Percentiles rank a stretch among this genome's conserved stretches.
phyloP scores from a whole-genome alignment of 2,888 invertebrate species.

The Hirudinaria manillensis region DNA sequence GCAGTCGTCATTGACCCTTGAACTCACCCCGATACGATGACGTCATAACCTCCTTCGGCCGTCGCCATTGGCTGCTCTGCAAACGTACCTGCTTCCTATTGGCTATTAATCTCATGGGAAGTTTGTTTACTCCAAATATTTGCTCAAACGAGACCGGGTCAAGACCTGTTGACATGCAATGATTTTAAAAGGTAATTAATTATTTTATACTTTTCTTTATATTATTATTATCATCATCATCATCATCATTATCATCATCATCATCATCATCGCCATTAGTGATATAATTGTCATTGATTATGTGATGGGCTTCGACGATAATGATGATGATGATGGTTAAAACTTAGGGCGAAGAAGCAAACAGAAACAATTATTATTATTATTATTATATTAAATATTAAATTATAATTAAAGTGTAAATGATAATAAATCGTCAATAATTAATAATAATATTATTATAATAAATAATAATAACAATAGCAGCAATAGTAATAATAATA shows the following conservation, averaged over 20 bases:
- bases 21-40: neutral
- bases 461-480: neutral
- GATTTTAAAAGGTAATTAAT: neutral
- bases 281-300: neutral
- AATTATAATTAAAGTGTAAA: neutral
- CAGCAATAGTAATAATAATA: slow-evolving; percentile 4
- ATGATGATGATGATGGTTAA: too few species aligned
- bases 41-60: neutral
- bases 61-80: neutral
- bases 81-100: neutral
- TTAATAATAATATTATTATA: neutral
- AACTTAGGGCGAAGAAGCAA: too few species aligned
- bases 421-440: neutral
- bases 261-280: neutral
- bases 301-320: neutral
- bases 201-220: neutral
- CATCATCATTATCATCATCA: slow-evolving; percentile 10
- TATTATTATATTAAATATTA: too few species aligned
- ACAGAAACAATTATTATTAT: too few species aligned
- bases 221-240: slow-evolving; percentile 1
- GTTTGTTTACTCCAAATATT: slow-evolving; percentile 2
- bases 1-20: neutral
- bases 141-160: neutral
- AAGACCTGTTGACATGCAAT: too few species aligned
- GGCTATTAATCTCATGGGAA: neutral